These are phyloP conservation scores for Camponotus vicinus DNA, from an alignment of 1,140 invertebrate genomes.

Conservation along the genomic window DNA sequence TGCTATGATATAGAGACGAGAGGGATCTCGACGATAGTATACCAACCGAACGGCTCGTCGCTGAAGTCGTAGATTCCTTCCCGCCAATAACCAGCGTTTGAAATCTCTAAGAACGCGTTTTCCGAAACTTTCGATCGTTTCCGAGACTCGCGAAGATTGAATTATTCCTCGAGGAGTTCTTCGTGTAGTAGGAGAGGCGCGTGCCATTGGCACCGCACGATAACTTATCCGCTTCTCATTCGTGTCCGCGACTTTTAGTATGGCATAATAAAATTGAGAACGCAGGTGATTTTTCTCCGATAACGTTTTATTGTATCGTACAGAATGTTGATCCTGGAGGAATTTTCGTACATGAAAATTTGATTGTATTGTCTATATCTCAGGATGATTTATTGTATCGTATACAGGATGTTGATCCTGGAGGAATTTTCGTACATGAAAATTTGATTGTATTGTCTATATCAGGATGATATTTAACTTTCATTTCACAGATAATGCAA, in stretches of 20 bases:
- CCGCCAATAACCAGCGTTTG: conserved; percentile 65
- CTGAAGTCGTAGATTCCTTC: conserved; percentile 34
- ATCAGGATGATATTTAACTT: neutral
- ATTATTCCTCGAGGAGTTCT: conserved; percentile 81
- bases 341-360: conserved; percentile 14
- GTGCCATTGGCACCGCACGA: conserved; percentile 68
- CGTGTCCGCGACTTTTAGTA: conserved; percentile 9
- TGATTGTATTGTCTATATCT: neutral
- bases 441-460: neutral
- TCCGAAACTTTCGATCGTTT: conserved; percentile 78
- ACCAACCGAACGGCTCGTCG: conserved; percentile 46
- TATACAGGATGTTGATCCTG: neutral
- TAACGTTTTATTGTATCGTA: neutral
- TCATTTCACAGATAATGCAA: neutral
- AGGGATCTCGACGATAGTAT: conserved; percentile 19
- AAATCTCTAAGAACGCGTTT: conserved; percentile 74
- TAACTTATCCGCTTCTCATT: conserved; percentile 69
- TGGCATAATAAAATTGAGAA: conserved; percentile 33
- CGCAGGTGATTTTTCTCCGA: neutral
- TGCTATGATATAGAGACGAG: conserved; percentile 82
- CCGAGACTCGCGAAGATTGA: conserved; percentile 76
- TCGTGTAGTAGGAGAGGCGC: conserved; percentile 50
- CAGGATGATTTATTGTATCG: neutral
- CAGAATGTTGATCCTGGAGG: neutral
- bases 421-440: neutral